Base-by-base conservation (phyloP, 53 echinoderm and acorn worm genomes). In the Apostichopus leukothele region DNA sequence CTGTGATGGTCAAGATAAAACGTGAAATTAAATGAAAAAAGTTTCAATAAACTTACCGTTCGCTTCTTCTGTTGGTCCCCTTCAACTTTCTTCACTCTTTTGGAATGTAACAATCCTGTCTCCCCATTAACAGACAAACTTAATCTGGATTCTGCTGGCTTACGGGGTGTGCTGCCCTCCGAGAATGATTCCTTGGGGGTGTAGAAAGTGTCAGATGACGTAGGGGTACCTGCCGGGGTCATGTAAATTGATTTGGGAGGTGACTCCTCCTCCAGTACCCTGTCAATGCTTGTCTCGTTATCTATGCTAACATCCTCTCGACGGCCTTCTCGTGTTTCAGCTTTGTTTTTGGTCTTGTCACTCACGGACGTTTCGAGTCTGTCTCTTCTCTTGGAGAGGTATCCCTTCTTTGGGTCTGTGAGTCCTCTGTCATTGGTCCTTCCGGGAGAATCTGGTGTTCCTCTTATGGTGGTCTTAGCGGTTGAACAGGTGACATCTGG, bases 31-130 rank as follows among this genome's bases (percentile, higher is more conserved):
- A 12, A 51, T 9, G 50, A 77, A 77, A 7, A 81, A 81, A 81
- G 51, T 3, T 20, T 20, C 22, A 1, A 18, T 14, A n/a, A 22
- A 54, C 81, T 60, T 57, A 81, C 81, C 10, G 59, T 59, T 81
- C 59, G 53, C 21, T 81, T 81, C 55, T 59, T 81, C 54, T 81
- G 59, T 81, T 81, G 81, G 81, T 81, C 81, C 81, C 81, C 81
- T 81, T 81, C 81, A 81, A 81, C 81, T 22, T 20, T 59, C 59
- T 54, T 54, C 55, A 25, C 59, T 52, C 81, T 81, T 12, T 81
- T 81, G 81, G 81, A 81, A 81, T 81, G 81, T 81, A 81, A 81
- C 81, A 81, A 54, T 55, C 81, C 59, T 81, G 11, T 19, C 11
- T 59, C 81, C 18, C 22, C 81, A 21, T 10, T 23, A 20, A 55